Conservation (phyloP, 2,113 vertebrate genomes). For the Bubo scandiacus region DNA sequence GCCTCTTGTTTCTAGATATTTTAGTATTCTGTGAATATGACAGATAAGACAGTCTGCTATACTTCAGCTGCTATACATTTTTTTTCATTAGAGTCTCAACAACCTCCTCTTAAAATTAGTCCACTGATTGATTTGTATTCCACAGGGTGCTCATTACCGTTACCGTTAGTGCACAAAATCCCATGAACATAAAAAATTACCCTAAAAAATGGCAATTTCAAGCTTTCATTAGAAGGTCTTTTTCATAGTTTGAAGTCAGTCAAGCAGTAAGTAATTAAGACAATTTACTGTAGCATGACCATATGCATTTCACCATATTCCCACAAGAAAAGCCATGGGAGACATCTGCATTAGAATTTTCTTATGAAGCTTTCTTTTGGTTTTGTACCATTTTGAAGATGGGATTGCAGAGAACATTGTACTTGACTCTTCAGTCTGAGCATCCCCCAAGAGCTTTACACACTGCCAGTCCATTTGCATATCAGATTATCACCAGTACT, state of each 20-base stretch:
- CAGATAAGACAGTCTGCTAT: neutral
- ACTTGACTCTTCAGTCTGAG: neutral
- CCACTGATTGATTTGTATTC: conserved; percentile 29
- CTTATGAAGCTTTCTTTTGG: neutral
- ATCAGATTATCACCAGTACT: neutral
- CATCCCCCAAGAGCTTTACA: neutral
- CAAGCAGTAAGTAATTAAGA: conserved; percentile 19
- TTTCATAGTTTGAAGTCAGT: conserved; percentile 26
- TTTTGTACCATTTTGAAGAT: neutral
- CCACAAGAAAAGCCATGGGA: neutral
- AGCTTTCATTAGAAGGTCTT: conserved; percentile 11
- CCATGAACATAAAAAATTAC: conserved; percentile 25
- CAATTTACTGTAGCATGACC: neutral
- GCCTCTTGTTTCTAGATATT: neutral
- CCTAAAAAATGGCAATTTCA: conserved; percentile 35
- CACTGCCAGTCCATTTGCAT: neutral
- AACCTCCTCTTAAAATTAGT: conserved; percentile 30
- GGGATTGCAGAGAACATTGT: neutral
- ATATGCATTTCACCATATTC: neutral
- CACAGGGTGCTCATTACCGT: conserved; percentile 24
- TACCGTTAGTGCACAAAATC: neutral
- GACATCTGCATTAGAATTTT: neutral
- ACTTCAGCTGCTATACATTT: neutral
- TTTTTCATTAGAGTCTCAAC: neutral
- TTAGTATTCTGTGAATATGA: neutral